Evolutionary conservation across 2,888 invertebrate species (phyloP), one percentile per base, ranked within the genome.

Genomic region (Clivina fossor): DNA sequence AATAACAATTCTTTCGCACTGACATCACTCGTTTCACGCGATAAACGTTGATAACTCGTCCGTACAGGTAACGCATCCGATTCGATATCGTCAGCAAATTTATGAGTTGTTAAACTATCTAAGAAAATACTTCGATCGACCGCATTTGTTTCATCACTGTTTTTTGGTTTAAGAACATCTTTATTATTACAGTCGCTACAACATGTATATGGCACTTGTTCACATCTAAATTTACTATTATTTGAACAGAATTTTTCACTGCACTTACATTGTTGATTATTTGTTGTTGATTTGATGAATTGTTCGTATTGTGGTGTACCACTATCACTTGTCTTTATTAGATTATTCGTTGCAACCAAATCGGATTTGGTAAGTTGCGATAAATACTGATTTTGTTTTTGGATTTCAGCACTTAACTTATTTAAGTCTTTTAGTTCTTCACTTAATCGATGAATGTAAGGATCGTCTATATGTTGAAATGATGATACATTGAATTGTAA

Each of bases 1-100:
- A 83, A 70, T 4, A 82, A 82, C 33, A 80, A 73, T 58, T 80
- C 79, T 60, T 80, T 81, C 1, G 80, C 80, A 8, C 74, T 72
- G 11, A 74, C 75, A 57, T 83, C 83, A 11, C 81, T 82, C 0
- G 83, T 83, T 64, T 83, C 83, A 28, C 82, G 77, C 1, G 83
- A 83, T 60, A 81, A 78, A 0, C 80, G 28, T 4, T 43, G 43
- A 24, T 11, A 18, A 22, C 11, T 15, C 40, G 19, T 40, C 8
- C 35, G 5, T 11, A 16, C 15, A 9, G 24, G 38, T n/a, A 18
- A 1, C 7, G 32, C 32, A 22, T 49, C 49, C 15, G 38, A 43
- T 43, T 16, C 38, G 38, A 11, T 30, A 4, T 30, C 4, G 30
- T 30, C 30, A 30, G 30, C 11, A n/a, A 35, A n/a, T 15, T 13